Base-by-base conservation (phyloP, 2,888 invertebrate species). In the Chromoteleia sp. region DNA sequence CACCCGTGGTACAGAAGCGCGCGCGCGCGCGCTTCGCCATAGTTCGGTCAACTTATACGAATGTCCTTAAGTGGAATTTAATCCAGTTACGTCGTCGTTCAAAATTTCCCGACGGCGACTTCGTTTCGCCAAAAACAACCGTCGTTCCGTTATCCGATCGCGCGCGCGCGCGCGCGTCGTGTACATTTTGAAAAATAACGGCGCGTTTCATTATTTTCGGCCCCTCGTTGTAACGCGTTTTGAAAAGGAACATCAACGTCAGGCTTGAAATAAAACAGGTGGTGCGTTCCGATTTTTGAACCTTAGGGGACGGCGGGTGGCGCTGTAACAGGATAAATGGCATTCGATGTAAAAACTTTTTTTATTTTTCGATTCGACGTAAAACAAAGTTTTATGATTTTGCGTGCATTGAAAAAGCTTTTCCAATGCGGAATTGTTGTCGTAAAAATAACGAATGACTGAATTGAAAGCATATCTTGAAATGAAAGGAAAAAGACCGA, bases 91-190 rank as follows among this genome's bases (percentile, higher is more conserved):
- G 81, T 75, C 50, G 48, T 58, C 82, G 84, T 83, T 84, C 82
- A 84, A 84, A 85, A 85, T 85, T 86, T 85, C 84, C 85, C 83
- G 82, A 59, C 78, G 84, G 43, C 54, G 30, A 30, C 71, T 71
- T 71, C 71, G 71, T 78, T 78, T 52, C 39, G 39, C 17, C 50
- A 14, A 54, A 74, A 80, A 75, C 68, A 81, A 86, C 87, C 52
- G 7, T 10, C 19, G 19, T 14, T 61, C 45, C 8, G 15, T 45
- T 76, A 76, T 76, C 68, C 61, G 70, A 76, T 76, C 76, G n/a
- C 8, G n/a, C n/a, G 21, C 33, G 36, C 50, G 56, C 54, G 6
- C 25, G 6, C 25, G 25, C 6, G 25, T 25, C 25, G 59, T 15
- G 58, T 10, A 45, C 39, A 21, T 68, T 52, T 76, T 59, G 29